Evolutionary conservation across 2,888 invertebrate genomes (phyloP).

Genomic region (Tetranychus piercei): DNA sequence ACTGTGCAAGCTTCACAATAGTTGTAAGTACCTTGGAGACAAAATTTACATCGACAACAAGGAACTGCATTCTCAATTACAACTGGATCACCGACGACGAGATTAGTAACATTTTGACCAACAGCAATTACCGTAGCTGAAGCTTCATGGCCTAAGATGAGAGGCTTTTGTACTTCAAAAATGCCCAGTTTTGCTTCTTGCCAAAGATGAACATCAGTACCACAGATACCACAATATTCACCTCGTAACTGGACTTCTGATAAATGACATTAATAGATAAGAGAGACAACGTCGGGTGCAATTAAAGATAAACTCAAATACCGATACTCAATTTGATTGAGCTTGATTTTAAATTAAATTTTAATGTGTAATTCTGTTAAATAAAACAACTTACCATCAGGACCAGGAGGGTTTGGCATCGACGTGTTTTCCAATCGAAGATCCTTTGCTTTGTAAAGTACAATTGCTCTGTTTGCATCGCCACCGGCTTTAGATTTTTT

Average conservation of each 20-base stretch:
- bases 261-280: background rate
- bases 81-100: conserved; percentile 23
- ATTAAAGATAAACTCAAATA: background rate
- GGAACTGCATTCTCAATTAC: conserved; percentile 23
- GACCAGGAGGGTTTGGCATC: background rate
- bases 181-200: conserved; percentile 18
- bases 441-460: conserved; percentile 17
- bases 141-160: conserved; percentile 23
- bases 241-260: conserved; percentile 19
- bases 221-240: conserved; percentile 20
- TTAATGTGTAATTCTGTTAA: background rate
- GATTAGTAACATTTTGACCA: conserved; percentile 17
- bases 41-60: conserved; percentile 20
- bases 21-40: conserved; percentile 22
- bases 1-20: conserved; percentile 18
- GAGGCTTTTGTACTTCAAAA: conserved; percentile 18
- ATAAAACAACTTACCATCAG: conserved; percentile 13
- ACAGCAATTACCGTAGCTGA: conserved; percentile 20
- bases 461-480: conserved; percentile 13
- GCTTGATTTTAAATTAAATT: background rate
- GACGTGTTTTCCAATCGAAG: conserved; percentile 18
- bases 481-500: background rate
- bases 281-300: background rate
- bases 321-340: too few relatives aligned
- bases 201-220: conserved; percentile 22